phyloP scores from a whole-genome alignment of 2,113 vertebrate genomes.

The Choloepus hoffmanni region DNA sequence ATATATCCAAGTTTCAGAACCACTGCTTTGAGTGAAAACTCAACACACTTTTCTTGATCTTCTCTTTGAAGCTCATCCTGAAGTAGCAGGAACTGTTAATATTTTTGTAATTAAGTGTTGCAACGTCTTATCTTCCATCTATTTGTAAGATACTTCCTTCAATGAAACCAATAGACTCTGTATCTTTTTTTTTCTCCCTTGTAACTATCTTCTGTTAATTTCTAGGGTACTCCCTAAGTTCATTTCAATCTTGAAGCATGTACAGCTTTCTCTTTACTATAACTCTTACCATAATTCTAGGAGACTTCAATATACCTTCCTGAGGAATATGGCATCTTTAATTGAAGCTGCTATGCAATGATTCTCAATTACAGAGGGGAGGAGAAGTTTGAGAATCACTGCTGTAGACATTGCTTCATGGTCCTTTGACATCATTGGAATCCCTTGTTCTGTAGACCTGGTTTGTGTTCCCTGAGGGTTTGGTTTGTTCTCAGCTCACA shows the following conservation, averaged over 20 bases:
- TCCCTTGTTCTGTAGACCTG: neutral
- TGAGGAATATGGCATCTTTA: neutral
- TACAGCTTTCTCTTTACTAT: neutral
- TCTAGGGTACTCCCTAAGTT: neutral
- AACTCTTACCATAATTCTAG: neutral
- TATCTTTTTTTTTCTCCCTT: neutral
- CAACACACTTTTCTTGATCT: neutral
- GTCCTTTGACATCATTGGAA: neutral
- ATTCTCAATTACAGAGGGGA: neutral
- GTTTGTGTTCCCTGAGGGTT: neutral
- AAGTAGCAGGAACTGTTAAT: neutral
- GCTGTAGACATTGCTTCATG: neutral
- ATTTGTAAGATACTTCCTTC: neutral
- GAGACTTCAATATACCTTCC: neutral
- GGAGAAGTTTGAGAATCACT: neutral
- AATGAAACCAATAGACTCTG: neutral
- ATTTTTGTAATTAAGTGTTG: conserved; percentile 16
- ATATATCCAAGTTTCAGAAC: neutral
- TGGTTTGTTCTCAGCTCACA: neutral
- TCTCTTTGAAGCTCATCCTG: neutral
- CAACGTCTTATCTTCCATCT: neutral
- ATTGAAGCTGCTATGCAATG: neutral
- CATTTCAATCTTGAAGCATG: neutral
- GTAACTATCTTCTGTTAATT: neutral
- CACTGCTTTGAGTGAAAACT: neutral